Evolutionary conservation across 2,797 vertebrate genomes (phyloP), one percentile per base, ranked within the genome.

Genomic region (Falco biarmicus): DNA sequence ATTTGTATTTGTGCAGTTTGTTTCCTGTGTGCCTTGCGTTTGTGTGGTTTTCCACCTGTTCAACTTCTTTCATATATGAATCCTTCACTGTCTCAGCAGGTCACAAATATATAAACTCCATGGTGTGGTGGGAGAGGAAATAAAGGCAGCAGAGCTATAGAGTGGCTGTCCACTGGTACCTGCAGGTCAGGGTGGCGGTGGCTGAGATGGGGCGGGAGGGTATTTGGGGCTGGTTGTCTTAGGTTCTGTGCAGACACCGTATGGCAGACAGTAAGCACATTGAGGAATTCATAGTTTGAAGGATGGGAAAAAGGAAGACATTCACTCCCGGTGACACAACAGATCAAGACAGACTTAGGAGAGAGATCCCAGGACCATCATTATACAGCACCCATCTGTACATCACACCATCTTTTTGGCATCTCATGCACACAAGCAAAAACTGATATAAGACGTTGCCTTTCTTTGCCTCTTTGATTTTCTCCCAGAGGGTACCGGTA

Each of bases 401-500:
- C 19, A 10, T 10, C 1, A 0, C 19, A 2, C 56, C 57, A 59
- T 37, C 26, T 89, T 74, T 70, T 61, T 2, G 20, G 28, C 79
- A 39, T 54, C 5, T 54, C 5, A 3, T 50, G 18, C 2, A 1
- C 34, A 21, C 15, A 10, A 61, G 20, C 0, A 0, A 28, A n/a
- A 64, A 41, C 37, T 43, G 41, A 31, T 37, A 3, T 1, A 57
- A 54, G 51, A 45, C 15, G 11, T 1, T 71, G 11, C 37, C 22
- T 24, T 70, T 74, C 51, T 89, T 76, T 53, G n/a, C 31, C n/a
- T 32, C 65, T 71, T 45, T 1, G 1, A 6, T 45, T 87, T 91
- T 89, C 84, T 83, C 11, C 17, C 29, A 3, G 3, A 25, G 8
- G 18, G 17, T n/a, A 32, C 21, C 1, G 2, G n/a, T 10, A 34